Evolutionary conservation across 1,140 invertebrate genomes (phyloP).

Genomic region (Bombus difficillimus): DNA sequence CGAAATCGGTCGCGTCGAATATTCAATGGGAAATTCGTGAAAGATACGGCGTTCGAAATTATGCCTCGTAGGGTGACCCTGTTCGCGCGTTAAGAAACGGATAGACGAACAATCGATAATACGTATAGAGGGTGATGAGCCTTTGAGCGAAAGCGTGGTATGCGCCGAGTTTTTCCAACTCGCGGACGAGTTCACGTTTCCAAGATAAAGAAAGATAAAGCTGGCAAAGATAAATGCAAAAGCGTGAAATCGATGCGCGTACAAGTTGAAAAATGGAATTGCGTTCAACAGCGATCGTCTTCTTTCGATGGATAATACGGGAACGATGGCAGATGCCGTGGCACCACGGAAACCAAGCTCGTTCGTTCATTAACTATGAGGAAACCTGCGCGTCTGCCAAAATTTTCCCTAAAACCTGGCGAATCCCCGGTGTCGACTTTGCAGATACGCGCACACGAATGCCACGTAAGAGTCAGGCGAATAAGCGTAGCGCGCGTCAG

Average conservation of each 20-base stretch:
- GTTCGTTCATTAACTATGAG: conserved; percentile 9
- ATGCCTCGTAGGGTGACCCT: background rate
- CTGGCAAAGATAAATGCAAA: background rate
- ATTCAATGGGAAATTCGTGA: background rate
- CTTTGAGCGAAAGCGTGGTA: background rate
- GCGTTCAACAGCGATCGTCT: background rate
- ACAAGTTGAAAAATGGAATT: background rate
- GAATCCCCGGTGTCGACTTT: conserved; percentile 32
- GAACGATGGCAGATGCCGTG: conserved; percentile 8
- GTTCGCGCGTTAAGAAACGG: conserved; percentile 24
- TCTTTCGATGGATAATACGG: background rate
- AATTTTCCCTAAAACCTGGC: conserved; percentile 25
- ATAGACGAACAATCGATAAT: background rate
- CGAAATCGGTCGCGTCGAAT: background rate
- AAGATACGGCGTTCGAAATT: background rate
- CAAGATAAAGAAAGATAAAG: background rate
- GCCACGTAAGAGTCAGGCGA: conserved; percentile 49
- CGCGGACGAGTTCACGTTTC: no score
- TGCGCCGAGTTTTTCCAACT: background rate
- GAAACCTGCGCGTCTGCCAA: conserved; percentile 4
- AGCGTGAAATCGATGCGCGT: background rate
- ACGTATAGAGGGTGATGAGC: background rate
- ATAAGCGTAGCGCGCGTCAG: conserved; percentile 53
- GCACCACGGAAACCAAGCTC: background rate
- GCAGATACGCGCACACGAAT: conserved; percentile 40